Evolutionary conservation across 2,113 vertebrate genomes (phyloP), one percentile per base, ranked within the genome.

Genomic region (Apodemus sylvaticus): DNA sequence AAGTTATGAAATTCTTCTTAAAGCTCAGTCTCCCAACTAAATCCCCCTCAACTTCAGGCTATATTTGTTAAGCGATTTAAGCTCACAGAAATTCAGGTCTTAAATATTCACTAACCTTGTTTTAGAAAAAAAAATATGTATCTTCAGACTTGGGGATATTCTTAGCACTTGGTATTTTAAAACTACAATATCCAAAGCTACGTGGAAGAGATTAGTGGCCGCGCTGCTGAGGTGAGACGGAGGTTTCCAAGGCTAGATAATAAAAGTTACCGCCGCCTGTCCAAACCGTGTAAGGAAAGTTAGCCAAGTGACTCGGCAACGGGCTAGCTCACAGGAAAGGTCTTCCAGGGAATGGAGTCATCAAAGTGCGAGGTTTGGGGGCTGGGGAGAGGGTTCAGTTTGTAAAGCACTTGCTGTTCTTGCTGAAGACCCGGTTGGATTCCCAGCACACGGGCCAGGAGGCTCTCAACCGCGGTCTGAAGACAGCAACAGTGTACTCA

Each of bases 91-190:
- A 95, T 48, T 74, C 94, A 78, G 58, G 88, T 73, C 95, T 87
- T 97, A 93, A 93, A 97, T 97, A 97, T 95, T 96, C 96, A 97
- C 93, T 48, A 90, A 60, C 51, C 97, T 91, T 95, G 78, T 95
- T 93, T 97, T 83, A 93, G 94, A 82, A 62, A 83, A 83, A 81
- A 79, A 71, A 93, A 82, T 93, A 68, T 68, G 66, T 68, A 96
- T 96, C 95, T 96, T 93, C 86, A 86, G 94, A 74, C 39, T 86
- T 55, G 29, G 73, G 70, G 74, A 73, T 94, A 95, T 97, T 97
- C 95, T 97, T 89, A 77, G 93, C 5, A 1, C 68, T 39, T n/a
- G 71, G 79, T 91, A 95, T 93, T 76, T 89, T 51, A 88, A 66
- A 85, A 42, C 86, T 17, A 68, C 77, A 93, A 73, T 71, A 91